Conservation (phyloP, 2,888 invertebrate species). For the Terebella lapidaria region DNA sequence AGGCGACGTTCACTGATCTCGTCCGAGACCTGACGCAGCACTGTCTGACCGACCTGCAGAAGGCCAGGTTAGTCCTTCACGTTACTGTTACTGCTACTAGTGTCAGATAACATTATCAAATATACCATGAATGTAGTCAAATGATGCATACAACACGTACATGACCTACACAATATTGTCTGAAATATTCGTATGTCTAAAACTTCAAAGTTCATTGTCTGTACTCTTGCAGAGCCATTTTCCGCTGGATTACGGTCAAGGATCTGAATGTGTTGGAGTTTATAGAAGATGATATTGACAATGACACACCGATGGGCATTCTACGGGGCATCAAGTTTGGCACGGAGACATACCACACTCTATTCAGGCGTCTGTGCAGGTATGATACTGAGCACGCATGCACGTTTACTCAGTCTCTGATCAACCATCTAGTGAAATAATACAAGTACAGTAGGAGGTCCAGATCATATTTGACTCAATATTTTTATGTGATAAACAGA, state of each 20-base stretch:
- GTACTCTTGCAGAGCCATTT: conserved; percentile 48
- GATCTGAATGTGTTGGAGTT: conserved; percentile 53
- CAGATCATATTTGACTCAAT: too few relatives aligned
- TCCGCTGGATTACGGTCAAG: conserved; percentile 54
- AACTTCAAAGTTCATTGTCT: too few relatives aligned
- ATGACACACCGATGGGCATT: conserved; percentile 48
- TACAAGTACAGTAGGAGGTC: background rate
- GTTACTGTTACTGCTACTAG: too few relatives aligned
- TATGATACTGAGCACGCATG: too few relatives aligned
- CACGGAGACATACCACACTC: conserved; percentile 54
- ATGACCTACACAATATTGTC: too few relatives aligned
- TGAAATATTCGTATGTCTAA: too few relatives aligned
- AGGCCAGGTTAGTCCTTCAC: conserved; percentile 49
- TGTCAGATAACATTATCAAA: too few relatives aligned
- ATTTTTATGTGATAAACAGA: too few relatives aligned
- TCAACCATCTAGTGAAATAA: too few relatives aligned
- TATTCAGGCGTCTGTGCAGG: conserved; percentile 54
- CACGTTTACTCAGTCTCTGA: too few relatives aligned
- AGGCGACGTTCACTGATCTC: conserved; percentile 50
- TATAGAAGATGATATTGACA: conserved; percentile 57
- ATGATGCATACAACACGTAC: too few relatives aligned
- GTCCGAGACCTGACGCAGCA: conserved; percentile 47
- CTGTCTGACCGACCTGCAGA: conserved; percentile 47
- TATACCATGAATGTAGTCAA: too few relatives aligned
- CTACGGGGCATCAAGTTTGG: conserved; percentile 53